Conservation (phyloP, 2,113 vertebrate species). For the Prietella phreatophila region DNA sequence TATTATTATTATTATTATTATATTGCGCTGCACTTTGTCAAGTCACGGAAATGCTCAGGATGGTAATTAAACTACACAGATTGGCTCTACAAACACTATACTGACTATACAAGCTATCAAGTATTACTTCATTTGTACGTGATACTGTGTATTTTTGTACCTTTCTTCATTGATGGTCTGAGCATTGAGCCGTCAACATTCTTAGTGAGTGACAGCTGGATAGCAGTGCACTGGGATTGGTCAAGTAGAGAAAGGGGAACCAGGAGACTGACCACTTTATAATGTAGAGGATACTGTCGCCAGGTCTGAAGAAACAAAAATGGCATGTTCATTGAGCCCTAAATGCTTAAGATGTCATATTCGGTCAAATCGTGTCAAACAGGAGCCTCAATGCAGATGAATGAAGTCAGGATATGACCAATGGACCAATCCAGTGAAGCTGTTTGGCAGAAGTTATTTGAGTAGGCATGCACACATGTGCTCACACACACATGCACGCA, state of each 20-base stretch:
- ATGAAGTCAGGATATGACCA: not conserved
- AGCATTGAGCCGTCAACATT: not conserved
- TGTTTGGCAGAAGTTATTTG: slow-evolving; percentile 20
- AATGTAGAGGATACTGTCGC: not conserved
- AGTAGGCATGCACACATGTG: not conserved
- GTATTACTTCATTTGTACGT: not conserved
- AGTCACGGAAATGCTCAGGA: not conserved
- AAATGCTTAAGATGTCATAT: not conserved
- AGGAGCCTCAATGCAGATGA: not conserved
- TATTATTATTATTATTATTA: no score
- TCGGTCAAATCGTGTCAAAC: slow-evolving; percentile 6
- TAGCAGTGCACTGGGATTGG: not conserved
- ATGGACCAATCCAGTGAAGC: not conserved
- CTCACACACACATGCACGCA: not conserved
- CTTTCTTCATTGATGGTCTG: not conserved
- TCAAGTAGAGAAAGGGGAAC: not conserved
- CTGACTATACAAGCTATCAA: no score
- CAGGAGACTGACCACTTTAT: not conserved
- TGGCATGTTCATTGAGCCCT: not conserved
- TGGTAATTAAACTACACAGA: not conserved
- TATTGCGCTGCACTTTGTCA: not conserved
- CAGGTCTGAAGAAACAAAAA: not conserved
- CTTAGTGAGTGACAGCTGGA: not conserved
- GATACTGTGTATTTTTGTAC: not conserved
- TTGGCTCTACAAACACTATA: not conserved